A percentile compares a stretch with the other conserved stretches of the same genome.
Conservation (phyloP, 1,140 invertebrate genomes). For the Camponotus vicinus region DNA sequence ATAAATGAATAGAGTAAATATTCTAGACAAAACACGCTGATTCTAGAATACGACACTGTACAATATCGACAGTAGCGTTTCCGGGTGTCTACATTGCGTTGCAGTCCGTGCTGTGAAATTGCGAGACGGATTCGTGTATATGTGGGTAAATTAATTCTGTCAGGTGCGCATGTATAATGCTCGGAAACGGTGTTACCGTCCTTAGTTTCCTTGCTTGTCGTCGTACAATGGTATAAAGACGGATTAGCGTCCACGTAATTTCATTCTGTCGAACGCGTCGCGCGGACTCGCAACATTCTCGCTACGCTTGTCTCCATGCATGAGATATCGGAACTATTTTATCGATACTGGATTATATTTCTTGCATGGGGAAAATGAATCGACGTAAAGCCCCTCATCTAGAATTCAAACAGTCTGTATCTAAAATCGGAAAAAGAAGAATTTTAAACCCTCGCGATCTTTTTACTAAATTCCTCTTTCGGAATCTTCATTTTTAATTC, state of each 20-base stretch:
- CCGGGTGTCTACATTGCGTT: constrained; percentile 15
- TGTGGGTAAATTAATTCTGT: constrained; percentile 57
- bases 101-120: constrained; percentile 53
- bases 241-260: constrained; percentile 61
- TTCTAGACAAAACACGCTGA: not conserved
- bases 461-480: not conserved
- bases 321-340: not conserved
- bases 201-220: constrained; percentile 31
- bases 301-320: not conserved
- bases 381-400: not conserved
- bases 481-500: not conserved
- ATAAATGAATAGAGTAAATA: constrained; percentile 18
- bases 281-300: constrained; percentile 2
- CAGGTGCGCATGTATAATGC: constrained; percentile 52
- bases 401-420: not conserved
- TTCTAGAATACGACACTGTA: constrained; percentile 45
- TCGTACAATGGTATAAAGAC: constrained; percentile 53
- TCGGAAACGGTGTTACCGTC: constrained; percentile 43
- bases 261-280: constrained; percentile 30
- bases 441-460: not conserved
- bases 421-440: not conserved
- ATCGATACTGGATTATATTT: constrained; percentile 24
- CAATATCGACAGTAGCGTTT: constrained; percentile 54
- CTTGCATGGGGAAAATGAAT: not conserved
- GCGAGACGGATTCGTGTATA: constrained; percentile 49